Evolutionary conservation across 2,888 invertebrate species (phyloP).

Genomic region (Orthonychiurus folsomi): DNA sequence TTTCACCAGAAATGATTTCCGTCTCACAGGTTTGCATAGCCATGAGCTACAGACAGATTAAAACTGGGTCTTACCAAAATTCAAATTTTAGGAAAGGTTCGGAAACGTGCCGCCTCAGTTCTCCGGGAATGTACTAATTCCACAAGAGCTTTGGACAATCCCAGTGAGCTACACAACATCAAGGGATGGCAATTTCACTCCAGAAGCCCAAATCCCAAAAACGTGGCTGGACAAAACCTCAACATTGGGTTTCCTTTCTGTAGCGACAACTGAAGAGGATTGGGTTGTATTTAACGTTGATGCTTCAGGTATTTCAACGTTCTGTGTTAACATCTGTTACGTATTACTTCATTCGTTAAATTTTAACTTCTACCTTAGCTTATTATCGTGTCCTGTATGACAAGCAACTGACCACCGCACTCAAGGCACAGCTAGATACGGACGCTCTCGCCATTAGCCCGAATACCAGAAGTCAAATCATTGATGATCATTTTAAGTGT

Average conservation of each 20-base stretch:
- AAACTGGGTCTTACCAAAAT: no score
- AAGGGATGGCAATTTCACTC: not conserved
- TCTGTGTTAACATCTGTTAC: no score
- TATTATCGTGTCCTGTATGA: slow-evolving; percentile 2
- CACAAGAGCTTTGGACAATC: not conserved
- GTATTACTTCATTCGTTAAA: no score
- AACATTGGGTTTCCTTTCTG: not conserved
- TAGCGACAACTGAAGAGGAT: not conserved
- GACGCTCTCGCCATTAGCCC: not conserved
- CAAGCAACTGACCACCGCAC: not conserved
- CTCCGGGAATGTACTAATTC: not conserved
- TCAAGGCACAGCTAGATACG: not conserved
- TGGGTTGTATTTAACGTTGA: slow-evolving; percentile 2
- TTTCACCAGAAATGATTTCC: not conserved
- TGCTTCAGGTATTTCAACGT: not conserved
- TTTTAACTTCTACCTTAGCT: not conserved
- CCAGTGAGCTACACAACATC: not conserved
- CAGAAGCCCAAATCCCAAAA: not conserved
- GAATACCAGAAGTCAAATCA: not conserved
- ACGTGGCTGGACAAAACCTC: not conserved
- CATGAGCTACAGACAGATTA: no score
- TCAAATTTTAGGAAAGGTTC: not conserved
- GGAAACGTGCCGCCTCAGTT: not conserved
- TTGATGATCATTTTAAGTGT: not conserved
- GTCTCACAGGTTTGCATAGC: not conserved